These are phyloP conservation scores for Ophioderma brevispina DNA, from an alignment of 35 echinoderm and acorn worm genomes.

Conservation along the genomic window DNA sequence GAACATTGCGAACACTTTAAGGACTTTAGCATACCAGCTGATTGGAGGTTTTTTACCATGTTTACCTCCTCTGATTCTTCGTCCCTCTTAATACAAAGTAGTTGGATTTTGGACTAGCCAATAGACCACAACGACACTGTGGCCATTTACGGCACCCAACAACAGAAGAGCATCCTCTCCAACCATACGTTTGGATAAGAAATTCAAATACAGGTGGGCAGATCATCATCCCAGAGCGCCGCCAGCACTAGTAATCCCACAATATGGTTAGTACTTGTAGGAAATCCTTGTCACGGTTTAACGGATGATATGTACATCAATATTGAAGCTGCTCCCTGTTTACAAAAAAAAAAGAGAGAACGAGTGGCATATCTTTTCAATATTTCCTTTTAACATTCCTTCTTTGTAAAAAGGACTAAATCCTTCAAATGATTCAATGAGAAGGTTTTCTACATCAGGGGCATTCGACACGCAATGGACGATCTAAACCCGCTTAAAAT, in stretches of 20 bases:
- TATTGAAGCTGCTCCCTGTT: background rate
- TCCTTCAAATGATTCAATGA: too few relatives aligned
- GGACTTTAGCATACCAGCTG: background rate
- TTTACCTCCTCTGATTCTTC: too few relatives aligned
- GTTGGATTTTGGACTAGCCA: background rate
- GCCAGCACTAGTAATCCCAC: background rate
- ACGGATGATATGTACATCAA: background rate
- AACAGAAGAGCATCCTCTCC: conserved; percentile 1
- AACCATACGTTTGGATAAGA: background rate
- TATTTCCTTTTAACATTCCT: too few relatives aligned
- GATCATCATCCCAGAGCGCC: conserved; percentile 33
- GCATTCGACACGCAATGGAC: too few relatives aligned
- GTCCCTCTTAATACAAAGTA: too few relatives aligned
- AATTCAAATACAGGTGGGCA: conserved; percentile 5
- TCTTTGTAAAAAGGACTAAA: too few relatives aligned
- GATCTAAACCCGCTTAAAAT: too few relatives aligned
- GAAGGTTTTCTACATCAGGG: too few relatives aligned
- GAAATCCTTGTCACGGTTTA: background rate
- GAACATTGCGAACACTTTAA: background rate
- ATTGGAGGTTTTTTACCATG: too few relatives aligned
- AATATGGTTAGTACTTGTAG: background rate
- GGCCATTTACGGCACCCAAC: background rate
- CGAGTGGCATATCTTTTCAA: background rate
- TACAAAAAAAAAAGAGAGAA: background rate
- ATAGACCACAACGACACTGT: conserved; percentile 2